Evolutionary conservation across 2,888 invertebrate species (phyloP), one percentile per base, ranked within the genome.

Genomic region (Caenorhabditis sulstoni): DNA sequence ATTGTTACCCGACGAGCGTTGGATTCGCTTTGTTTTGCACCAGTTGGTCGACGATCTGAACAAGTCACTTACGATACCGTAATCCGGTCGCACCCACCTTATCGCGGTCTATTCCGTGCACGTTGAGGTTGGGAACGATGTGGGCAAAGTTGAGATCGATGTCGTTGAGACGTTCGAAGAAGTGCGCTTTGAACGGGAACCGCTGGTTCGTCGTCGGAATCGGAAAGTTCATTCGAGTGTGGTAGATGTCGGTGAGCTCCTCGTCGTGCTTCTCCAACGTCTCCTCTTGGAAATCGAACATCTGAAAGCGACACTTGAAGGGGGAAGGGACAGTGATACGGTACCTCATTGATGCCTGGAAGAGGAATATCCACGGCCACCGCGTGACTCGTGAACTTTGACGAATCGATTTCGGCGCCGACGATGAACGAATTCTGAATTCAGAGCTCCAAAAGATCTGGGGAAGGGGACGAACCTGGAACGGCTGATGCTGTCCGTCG

Each of bases 231-330:
- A 83, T 78, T 57, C 83, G 77, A 16, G 83, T 79, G 65, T 83
- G 83, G 62, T 73, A 83, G 58, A 83, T 80, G 44, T 83, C 83
- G 41, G 78, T 78, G 18, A 80, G 62, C 23, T 80, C 83, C 53
- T 79, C 81, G 73, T 83, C 83, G 66, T 77, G 79, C 23, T 83
- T 83, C 37, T 83, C 83, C 0, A 83, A 76, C 0, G 83, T 83
- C 53, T 83, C 83, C 64, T 81, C 77, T 73, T 83, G 81, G 55
- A 83, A 83, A 61, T 83, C 83, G 41, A 83, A 83, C 71, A 83
- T 75, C 83, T 83, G 61, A 22, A 79, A 66, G 1, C 3, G 1
- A 16, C n/a, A 16, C 3, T 1, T 23, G n/a, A 14, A 12, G 41
- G 35, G 18, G 49, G 5, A 7, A n/a, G 20, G 11, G 35, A 41